These are phyloP conservation scores for Actenoides lindsayi DNA, from an alignment of 2,113 vertebrate species.

Conservation along the genomic window DNA sequence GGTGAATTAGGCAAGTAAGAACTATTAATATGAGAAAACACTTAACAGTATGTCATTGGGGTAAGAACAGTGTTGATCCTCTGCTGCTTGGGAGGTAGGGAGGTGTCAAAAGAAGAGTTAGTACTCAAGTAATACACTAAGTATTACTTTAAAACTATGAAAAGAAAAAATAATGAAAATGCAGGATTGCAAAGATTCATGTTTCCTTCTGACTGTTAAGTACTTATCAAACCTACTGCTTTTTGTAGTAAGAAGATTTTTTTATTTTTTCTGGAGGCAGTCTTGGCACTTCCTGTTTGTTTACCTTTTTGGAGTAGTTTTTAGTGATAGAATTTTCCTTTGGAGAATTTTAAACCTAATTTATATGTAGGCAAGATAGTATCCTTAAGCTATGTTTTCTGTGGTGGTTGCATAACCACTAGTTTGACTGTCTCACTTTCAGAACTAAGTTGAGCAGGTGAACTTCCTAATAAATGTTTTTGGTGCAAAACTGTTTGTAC, in stretches of 20 bases:
- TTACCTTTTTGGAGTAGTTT: background rate
- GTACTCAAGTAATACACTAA: background rate
- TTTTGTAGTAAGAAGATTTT: background rate
- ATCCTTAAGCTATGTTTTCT: background rate
- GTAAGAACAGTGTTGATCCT: background rate
- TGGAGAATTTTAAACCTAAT: background rate
- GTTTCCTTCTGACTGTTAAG: background rate
- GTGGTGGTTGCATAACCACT: background rate
- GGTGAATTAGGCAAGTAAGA: background rate
- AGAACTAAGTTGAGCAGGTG: background rate
- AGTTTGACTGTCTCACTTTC: background rate
- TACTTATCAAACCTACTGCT: background rate
- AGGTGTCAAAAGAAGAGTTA: background rate
- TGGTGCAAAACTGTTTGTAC: background rate
- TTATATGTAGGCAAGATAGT: background rate
- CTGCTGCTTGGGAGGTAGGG: background rate
- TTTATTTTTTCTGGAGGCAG: background rate
- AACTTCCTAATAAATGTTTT: background rate
- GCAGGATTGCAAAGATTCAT: background rate
- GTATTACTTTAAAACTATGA: background rate
- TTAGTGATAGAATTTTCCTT: background rate
- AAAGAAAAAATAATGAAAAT: background rate
- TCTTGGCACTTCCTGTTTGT: background rate
- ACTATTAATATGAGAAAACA: background rate
- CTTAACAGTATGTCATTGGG: background rate